Evolutionary conservation across 2,113 vertebrate species (phyloP), one percentile per base, ranked within the genome.

Genomic region (Machaerirhynchus nigripectus): DNA sequence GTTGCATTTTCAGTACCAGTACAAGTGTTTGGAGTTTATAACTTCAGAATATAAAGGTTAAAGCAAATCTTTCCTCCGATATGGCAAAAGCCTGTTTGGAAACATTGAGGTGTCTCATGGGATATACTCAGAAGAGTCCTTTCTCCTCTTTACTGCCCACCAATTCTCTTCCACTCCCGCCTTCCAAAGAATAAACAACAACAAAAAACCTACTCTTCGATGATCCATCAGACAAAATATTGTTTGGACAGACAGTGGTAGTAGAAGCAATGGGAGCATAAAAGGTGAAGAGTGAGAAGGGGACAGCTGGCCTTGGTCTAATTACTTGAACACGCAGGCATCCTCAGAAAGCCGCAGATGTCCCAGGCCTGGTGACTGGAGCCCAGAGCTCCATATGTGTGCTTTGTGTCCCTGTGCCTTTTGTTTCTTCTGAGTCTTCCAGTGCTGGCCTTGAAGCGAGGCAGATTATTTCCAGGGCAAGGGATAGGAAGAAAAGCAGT

Each of bases 321-420:
- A 93, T 96, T 87, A 61, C 28, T 67, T 81, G 61, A 81, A 61
- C 76, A 89, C 0, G 1, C 52, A 65, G 60, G 39, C 69, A 60
- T 90, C 84, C 77, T 90, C 94, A 89, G 73, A 95, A 92, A 91
- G 74, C 60, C 83, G 53, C 90, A 96, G 93, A 94, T 91, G 90
- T 94, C 67, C 53, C 40, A 42, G 60, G 56, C 53, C 79, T 89
- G 52, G 73, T 90, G 74, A 46, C 27, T 65, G 80, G 39, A 88
- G 56, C 73, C 60, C 53, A 55, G 71, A 71, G 90, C 75, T 84
- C 87, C 40, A 9, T 91, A 40, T 91, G 86, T 87, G 88, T 76
- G 33, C 81, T 93, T 93, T 87, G 82, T 85, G 37, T 40, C 14
- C 5, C 3, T 19, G 37, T 52, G 67, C 75, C 90, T 87, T 96